These are phyloP conservation scores for Stichodactyla mertensii DNA, from an alignment of 64 coral and sea anemone species.

Conservation along the genomic window DNA sequence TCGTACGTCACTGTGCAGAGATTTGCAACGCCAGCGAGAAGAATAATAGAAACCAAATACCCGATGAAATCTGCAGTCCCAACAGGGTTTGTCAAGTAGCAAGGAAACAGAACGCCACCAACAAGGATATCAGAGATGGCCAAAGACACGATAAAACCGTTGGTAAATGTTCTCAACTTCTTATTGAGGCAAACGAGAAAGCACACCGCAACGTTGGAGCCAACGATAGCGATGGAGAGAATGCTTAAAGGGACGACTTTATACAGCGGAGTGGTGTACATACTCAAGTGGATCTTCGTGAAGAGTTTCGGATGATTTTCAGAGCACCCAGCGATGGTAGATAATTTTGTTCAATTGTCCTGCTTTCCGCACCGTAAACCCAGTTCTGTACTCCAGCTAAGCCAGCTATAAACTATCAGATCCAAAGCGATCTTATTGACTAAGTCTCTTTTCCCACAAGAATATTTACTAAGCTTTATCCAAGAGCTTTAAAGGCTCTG, in stretches of 20 bases:
- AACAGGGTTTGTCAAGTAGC: conserved; percentile 12
- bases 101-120: conserved; percentile 29
- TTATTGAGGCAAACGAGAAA: conserved; percentile 20
- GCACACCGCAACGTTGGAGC: conserved; percentile 31
- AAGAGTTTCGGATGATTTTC: no score
- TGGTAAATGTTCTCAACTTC: conserved; percentile 27
- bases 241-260: conserved; percentile 7
- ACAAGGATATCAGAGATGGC: conserved; percentile 36
- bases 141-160: conserved; percentile 49
- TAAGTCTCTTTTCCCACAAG: background rate
- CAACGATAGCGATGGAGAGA: conserved; percentile 25
- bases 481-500: background rate
- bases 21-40: conserved; percentile 40
- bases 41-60: conserved; percentile 33
- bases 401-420: no score
- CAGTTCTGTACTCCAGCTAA: no score
- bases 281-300: background rate
- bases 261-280: background rate
- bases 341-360: no score
- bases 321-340: no score
- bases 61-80: background rate
- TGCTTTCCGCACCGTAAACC: no score
- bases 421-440: background rate
- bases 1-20: conserved; percentile 46
- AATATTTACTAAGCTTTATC: background rate